phyloP scores from a whole-genome alignment of 2,113 vertebrate species.

The Protobothrops mucrosquamatus region DNA sequence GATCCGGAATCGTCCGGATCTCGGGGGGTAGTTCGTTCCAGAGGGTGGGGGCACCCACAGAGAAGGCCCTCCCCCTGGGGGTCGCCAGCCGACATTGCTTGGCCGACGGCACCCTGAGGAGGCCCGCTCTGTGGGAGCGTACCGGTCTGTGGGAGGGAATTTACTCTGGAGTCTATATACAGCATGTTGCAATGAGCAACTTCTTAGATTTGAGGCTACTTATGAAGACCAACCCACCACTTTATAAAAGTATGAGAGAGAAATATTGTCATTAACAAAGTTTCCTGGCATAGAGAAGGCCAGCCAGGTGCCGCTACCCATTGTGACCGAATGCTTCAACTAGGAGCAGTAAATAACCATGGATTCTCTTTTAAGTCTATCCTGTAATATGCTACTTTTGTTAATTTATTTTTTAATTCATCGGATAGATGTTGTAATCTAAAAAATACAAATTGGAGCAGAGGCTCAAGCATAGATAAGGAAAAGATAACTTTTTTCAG shows the following conservation, averaged over 20 bases:
- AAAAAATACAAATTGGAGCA: not conserved
- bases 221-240: no score
- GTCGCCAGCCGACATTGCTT: no score
- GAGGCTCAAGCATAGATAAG: not conserved
- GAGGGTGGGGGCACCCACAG: no score
- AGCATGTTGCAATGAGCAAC: no score
- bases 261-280: not conserved
- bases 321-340: not conserved
- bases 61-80: no score
- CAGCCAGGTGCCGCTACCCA: not conserved
- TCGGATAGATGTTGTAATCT: not conserved
- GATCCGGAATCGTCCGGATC: no score
- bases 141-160: no score
- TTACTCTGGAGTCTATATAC: no score
- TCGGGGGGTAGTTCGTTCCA: no score
- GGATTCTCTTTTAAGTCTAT: not conserved
- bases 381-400: not conserved
- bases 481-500: not conserved
- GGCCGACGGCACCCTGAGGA: no score
- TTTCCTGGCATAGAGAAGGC: not conserved
- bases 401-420: not conserved
- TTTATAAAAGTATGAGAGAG: not conserved
- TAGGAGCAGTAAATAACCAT: not conserved
- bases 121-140: no score
- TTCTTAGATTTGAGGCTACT: no score